A percentile compares a stretch with the other conserved stretches of the same genome.
These are phyloP conservation scores for Dendrolimus punctatus DNA, from an alignment of 1,140 invertebrate species.

Conservation along the genomic window DNA sequence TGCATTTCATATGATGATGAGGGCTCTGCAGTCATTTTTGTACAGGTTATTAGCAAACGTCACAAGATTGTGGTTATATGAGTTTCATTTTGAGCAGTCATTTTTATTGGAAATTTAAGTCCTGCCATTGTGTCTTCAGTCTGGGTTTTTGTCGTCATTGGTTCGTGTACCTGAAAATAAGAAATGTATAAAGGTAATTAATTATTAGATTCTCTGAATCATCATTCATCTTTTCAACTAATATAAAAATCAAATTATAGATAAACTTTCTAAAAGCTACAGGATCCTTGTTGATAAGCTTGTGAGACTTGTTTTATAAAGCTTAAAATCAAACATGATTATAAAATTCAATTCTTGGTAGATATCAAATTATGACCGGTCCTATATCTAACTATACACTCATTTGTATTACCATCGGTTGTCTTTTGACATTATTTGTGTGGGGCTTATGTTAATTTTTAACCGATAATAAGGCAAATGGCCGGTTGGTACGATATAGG, in stretches of 20 bases:
- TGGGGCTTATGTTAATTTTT: too few species aligned
- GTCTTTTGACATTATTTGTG: too few species aligned
- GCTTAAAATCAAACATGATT: slow-evolving; percentile 1
- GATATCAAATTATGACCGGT: too few species aligned
- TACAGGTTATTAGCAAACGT: slow-evolving; percentile 14
- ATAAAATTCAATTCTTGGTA: neutral
- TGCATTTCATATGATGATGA: slow-evolving; percentile 53
- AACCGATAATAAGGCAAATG: too few species aligned
- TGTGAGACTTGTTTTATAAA: too few species aligned
- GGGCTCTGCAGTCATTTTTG: slow-evolving; percentile 33
- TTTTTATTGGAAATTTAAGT: slow-evolving; percentile 5
- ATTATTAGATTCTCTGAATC: neutral
- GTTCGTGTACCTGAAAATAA: slow-evolving; percentile 8
- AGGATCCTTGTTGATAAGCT: too few species aligned
- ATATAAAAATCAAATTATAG: neutral
- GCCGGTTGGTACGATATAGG: too few species aligned
- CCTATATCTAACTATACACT: too few species aligned
- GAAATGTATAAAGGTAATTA: neutral
- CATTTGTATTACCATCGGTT: too few species aligned
- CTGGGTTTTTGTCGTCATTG: neutral
- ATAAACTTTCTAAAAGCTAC: too few species aligned
- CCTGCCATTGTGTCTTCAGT: slow-evolving; percentile 7
- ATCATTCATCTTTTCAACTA: neutral
- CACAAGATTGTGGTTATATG: slow-evolving; percentile 25
- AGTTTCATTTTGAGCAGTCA: slow-evolving; percentile 8